These are phyloP conservation scores for Oriolus oriolus DNA, from an alignment of 2,113 vertebrate genomes.

Conservation along the genomic window DNA sequence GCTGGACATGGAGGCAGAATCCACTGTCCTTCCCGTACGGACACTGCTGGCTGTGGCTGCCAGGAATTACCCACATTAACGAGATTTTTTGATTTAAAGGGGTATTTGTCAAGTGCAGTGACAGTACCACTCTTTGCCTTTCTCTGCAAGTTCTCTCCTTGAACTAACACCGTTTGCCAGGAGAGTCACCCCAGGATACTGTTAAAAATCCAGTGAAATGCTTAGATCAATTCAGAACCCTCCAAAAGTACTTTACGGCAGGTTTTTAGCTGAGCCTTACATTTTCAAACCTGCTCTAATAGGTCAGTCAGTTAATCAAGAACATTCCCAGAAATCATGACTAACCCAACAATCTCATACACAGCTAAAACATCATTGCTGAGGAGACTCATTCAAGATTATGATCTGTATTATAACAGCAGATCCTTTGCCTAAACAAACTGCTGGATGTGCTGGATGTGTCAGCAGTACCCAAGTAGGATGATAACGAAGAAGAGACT, in stretches of 20 bases:
- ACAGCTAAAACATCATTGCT: not conserved
- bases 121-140: not conserved
- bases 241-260: not conserved
- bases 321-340: not conserved
- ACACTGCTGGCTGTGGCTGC: not conserved
- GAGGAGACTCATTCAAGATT: not conserved
- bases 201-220: not conserved
- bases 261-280: not conserved
- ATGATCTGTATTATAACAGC: not conserved
- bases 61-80: not conserved
- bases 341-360: not conserved
- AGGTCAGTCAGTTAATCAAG: not conserved
- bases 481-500: not conserved
- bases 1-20: not conserved
- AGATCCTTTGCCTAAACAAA: not conserved
- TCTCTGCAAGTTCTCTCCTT: not conserved
- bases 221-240: not conserved
- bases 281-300: not conserved
- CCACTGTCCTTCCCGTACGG: rapidly evolving
- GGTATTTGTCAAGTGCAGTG: not conserved
- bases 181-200: not conserved
- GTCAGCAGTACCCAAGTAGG: not conserved
- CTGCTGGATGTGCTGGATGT: not conserved
- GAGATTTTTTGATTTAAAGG: not conserved
- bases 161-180: not conserved